Evolutionary conservation across 1,140 invertebrate species (phyloP).

Genomic region (Papilio aristodemus): DNA sequence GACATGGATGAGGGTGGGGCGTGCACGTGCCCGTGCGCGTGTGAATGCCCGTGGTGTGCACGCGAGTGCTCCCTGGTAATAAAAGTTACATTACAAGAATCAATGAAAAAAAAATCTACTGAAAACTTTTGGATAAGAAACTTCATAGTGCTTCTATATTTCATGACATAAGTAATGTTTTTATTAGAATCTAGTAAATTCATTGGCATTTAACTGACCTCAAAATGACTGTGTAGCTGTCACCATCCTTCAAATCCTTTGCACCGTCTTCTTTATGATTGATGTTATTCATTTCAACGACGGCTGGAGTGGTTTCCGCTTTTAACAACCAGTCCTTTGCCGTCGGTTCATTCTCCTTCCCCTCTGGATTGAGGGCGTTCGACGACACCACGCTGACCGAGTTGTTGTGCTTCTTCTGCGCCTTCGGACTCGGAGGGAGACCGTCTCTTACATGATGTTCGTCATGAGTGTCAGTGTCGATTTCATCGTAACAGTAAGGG

Average conservation of each 20-base stretch:
- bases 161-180: too few relatives aligned
- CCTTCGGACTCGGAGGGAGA: conserved; percentile 67
- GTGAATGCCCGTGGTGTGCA: conserved; percentile 93
- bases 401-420: conserved; percentile 66
- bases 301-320: conserved; percentile 56
- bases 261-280: conserved; percentile 70
- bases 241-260: conserved; percentile 80
- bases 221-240: conserved; percentile 85
- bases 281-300: conserved; percentile 75
- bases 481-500: conserved; percentile 91
- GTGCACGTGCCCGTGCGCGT: conserved; percentile 92
- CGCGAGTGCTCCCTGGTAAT: conserved; percentile 86
- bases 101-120: too few relatives aligned
- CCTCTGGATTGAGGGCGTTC: conserved; percentile 65
- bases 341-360: conserved; percentile 67
- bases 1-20: conserved; percentile 89
- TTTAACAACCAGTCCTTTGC: conserved; percentile 76
- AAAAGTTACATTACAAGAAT: not conserved
- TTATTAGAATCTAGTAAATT: too few relatives aligned
- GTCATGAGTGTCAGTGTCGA: conserved; percentile 85
- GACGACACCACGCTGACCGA: conserved; percentile 75
- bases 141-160: too few relatives aligned
- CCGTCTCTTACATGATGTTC: conserved; percentile 79
- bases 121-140: too few relatives aligned
- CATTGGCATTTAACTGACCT: conserved; percentile 57